These are phyloP conservation scores for Elanoides forficatus DNA, from an alignment of 2,113 vertebrate genomes.

Conservation along the genomic window DNA sequence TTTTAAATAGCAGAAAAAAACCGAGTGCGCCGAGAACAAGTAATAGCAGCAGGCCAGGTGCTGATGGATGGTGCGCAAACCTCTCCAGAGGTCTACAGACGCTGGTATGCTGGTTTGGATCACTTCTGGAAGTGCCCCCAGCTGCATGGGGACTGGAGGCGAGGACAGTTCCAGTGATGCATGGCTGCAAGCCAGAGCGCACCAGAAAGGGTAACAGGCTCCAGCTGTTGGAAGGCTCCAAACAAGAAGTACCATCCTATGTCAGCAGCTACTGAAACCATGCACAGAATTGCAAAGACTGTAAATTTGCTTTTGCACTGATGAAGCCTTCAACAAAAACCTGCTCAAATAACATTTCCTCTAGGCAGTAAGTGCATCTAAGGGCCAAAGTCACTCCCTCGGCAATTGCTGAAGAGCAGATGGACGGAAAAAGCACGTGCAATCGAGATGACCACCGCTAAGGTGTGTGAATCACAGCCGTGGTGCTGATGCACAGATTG, in stretches of 20 bases:
- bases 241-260: background rate
- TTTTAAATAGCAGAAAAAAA: background rate
- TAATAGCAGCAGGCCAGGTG: background rate
- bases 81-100: background rate
- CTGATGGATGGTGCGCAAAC: background rate
- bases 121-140: background rate
- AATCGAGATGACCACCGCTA: background rate
- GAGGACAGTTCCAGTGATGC: background rate
- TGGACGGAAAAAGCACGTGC: background rate
- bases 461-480: background rate
- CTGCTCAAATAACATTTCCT: background rate
- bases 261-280: background rate
- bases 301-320: background rate
- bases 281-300: background rate
- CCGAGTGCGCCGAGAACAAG: background rate
- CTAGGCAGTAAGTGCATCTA: background rate
- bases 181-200: background rate
- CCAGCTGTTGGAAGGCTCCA: background rate
- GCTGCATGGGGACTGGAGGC: background rate
- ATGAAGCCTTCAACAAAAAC: background rate
- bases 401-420: slow-evolving; percentile 9
- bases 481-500: background rate
- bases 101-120: background rate
- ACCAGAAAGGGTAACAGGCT: background rate
- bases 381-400: background rate